Evolutionary conservation across 37 sponge, comb jelly and placozoan genomes (phyloP), one percentile per base, ranked within the genome.

Genomic region (Dysidea cf. avara): DNA sequence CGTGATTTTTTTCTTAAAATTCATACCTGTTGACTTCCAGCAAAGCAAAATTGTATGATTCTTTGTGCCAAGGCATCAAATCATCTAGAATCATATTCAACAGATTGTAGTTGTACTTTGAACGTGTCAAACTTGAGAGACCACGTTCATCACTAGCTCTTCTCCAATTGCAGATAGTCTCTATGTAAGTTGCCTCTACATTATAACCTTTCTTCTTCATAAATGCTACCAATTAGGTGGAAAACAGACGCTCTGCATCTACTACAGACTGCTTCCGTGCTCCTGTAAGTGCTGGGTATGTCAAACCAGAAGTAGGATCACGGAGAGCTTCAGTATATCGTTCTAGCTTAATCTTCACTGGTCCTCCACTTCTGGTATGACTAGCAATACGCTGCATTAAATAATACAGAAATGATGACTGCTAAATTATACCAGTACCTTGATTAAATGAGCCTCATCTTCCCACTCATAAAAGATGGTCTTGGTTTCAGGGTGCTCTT

Each of bases 381-480:
- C 20, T 31, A 18, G 35, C 64, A 6, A 62, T 62, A 4, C 64
- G 28, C 64, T 62, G 64, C 35, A 62, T 3, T 18, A 33, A 11
- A n/a, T n/a, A n/a, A n/a, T n/a, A n/a, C n/a, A n/a, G n/a, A n/a
- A n/a, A n/a, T n/a, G n/a, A n/a, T n/a, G 11, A 38, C 18, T 37
- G 20, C 5, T 1, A 39, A 7, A 21, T 38, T 35, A 2, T 6
- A 9, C 17, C 2, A 1, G 2, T 9, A 65, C 66, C 43, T 65
- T 65, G 7, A 39, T 22, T 22, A 65, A 7, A 5, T 65, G 66
- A 65, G 22, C 39, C 12, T 65, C 37, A 65, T 65, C 66, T 33
- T 65, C 66, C 31, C 66, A 21, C 40, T 65, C 66, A 65, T 65
- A 39, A n/a, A 65, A 65, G 22, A 35, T 39, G 11, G n/a, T 5